These are phyloP conservation scores for Pteropus alecto DNA, from an alignment of 2,113 vertebrate genomes.

Conservation along the genomic window DNA sequence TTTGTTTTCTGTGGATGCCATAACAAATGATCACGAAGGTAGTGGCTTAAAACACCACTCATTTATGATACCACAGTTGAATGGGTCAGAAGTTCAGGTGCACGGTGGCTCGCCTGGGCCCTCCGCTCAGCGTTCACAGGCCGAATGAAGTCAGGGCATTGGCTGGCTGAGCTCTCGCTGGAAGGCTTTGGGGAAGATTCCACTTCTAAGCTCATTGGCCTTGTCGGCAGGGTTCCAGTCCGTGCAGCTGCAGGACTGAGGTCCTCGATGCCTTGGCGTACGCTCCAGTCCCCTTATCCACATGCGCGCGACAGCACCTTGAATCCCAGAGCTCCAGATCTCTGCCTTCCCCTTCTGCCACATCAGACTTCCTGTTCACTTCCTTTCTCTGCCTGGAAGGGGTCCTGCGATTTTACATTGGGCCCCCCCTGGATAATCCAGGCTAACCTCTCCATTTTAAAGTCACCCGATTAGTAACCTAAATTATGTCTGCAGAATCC, in stretches of 20 bases:
- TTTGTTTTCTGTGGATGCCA: neutral
- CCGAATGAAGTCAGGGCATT: neutral
- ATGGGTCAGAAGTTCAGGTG: neutral
- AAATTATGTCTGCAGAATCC: neutral
- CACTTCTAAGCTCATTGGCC: neutral
- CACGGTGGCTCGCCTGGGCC: neutral
- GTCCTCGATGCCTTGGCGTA: neutral
- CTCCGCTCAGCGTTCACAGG: neutral
- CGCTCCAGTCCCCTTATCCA: accelerated
- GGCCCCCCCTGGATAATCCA: neutral
- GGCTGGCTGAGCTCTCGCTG: no score
- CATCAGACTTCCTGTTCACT: neutral
- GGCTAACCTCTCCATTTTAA: neutral
- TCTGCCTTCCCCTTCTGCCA: neutral
- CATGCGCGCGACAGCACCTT: neutral
- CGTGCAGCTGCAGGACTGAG: neutral
- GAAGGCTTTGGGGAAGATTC: neutral
- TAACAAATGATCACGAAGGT: neutral
- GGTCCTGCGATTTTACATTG: neutral
- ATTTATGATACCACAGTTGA: no score
- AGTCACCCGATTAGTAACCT: neutral
- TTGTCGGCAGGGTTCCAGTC: neutral
- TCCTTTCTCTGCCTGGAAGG: neutral
- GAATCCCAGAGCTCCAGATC: neutral
- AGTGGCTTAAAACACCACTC: neutral